A percentile compares a stretch with the other conserved stretches of the same genome.
These are phyloP conservation scores for Akabosia matsudoensis DNA, from an alignment of 1,140 invertebrate genomes.

Conservation along the genomic window DNA sequence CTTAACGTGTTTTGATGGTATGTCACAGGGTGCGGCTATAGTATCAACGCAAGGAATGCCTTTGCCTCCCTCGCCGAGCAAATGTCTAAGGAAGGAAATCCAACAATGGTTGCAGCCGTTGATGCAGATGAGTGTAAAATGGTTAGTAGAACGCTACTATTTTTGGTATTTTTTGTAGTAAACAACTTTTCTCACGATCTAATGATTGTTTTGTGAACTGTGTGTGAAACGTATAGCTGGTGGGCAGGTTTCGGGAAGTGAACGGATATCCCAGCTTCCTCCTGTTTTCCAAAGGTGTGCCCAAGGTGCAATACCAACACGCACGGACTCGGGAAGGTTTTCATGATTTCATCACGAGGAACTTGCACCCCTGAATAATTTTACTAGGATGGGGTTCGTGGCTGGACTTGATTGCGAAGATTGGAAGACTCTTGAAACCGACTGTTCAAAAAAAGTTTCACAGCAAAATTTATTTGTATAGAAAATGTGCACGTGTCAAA, in stretches of 20 bases:
- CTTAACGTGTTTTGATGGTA: neutral
- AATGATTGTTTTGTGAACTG: no score
- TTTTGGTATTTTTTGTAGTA: no score
- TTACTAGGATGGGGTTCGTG: no score
- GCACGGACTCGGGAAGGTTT: neutral
- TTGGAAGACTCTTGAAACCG: no score
- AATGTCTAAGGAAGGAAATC: neutral
- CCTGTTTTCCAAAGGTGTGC: neutral
- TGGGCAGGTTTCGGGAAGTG: neutral
- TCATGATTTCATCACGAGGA: neutral
- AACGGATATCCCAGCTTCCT: neutral
- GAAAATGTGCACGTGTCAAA: no score
- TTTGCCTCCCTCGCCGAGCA: neutral
- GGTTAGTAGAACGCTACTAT: neutral
- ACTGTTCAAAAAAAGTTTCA: no score
- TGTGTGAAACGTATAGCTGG: no score
- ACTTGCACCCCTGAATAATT: no score
- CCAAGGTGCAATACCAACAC: neutral
- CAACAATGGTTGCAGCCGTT: neutral
- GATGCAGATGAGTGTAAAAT: neutral
- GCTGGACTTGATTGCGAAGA: neutral
- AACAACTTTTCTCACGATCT: no score
- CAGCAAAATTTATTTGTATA: no score
- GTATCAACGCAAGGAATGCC: neutral
- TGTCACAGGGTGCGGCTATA: slow-evolving; percentile 9